Base-by-base conservation (phyloP, 1,140 invertebrate species). In the Eurosta solidaginis region DNA sequence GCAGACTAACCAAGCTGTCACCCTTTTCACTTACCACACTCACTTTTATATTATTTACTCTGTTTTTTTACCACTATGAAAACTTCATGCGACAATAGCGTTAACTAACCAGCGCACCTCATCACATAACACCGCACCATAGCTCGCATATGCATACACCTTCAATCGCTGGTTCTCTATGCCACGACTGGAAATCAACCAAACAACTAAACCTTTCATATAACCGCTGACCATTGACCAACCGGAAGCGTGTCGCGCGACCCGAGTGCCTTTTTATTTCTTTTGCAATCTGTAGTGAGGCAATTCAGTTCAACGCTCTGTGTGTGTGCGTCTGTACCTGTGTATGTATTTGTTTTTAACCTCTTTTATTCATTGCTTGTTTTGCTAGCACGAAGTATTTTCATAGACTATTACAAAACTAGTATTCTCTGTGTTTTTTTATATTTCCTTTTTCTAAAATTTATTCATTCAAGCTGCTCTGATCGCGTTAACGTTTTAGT, bases 201-300 rank as follows among this genome's bases (percentile, higher is more conserved):
- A 68, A 68, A 68, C 33, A 68, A 40, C 59, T 68, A 68, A 68
- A 40, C 59, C 59, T 68, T 68, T 68, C 25, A 36, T 40, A 40
- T 40, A n/a, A 68, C 59, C 59, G 59, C 33, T 42, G 59, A 68
- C 59, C 59, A 68, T 40, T 68, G 59, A 68, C 59, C 33, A 33
- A 29, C 59, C 59, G 29, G 59, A 68, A 68, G 59, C 33, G 59
- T 68, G 59, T 20, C 33, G 59, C 59, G 59, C 59, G 59, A 68
- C 59, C 59, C 33, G 20, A 68, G 6, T 22, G 59, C n/a, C n/a
- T n/a, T n/a, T n/a, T n/a, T n/a, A n/a, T n/a, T n/a, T n/a, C n/a
- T 68, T 40, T 36, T 25, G 50, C 17, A n/a, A n/a, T n/a, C n/a
- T 68, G 17, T 33, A 40, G 4, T 17, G 10, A 68, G 33, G 33